Percentiles rank a stretch among this genome's conserved stretches.
Evolutionary conservation across 2,888 invertebrate genomes (phyloP).

Genomic region (Tetranychus piercei): DNA sequence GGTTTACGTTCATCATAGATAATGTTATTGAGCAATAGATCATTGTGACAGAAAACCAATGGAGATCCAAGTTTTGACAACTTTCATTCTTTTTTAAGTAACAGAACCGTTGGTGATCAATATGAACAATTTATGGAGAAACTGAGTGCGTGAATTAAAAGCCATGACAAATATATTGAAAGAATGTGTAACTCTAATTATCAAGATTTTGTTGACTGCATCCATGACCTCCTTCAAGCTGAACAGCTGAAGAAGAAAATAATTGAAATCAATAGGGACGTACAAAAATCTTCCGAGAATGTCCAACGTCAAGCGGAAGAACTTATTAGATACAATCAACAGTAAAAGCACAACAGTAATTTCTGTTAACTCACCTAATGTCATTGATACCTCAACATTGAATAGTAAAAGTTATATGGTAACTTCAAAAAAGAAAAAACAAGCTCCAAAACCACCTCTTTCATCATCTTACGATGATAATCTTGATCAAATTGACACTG

Average conservation of each 20-base stretch:
- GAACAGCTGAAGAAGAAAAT: conserved; percentile 57
- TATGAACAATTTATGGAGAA: conserved; percentile 66
- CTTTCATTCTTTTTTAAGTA: conserved; percentile 41
- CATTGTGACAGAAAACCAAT: conserved; percentile 89
- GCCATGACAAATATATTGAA: conserved; percentile 94
- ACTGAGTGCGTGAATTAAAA: conserved; percentile 71
- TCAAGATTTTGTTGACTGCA: conserved; percentile 84
- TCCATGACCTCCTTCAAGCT: conserved; percentile 77
- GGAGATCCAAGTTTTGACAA: conserved; percentile 44
- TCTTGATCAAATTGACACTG: background rate
- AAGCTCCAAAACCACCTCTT: background rate
- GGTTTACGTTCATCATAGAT: conserved; percentile 48
- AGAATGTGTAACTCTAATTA: conserved; percentile 92
- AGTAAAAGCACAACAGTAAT: background rate
- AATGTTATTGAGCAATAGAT: conserved; percentile 81
- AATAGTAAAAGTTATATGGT: background rate
- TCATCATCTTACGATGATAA: background rate
- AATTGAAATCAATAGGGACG: conserved; percentile 36
- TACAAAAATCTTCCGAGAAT: conserved; percentile 38
- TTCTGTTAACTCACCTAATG: background rate
- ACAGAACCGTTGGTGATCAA: conserved; percentile 76
- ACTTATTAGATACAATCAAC: conserved; percentile 45
- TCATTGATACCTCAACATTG: background rate
- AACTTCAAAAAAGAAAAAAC: background rate
- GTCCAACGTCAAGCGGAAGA: conserved; percentile 62